Evolutionary conservation across 2,113 vertebrate genomes (phyloP).

Genomic region (Bothrops jararaca): DNA sequence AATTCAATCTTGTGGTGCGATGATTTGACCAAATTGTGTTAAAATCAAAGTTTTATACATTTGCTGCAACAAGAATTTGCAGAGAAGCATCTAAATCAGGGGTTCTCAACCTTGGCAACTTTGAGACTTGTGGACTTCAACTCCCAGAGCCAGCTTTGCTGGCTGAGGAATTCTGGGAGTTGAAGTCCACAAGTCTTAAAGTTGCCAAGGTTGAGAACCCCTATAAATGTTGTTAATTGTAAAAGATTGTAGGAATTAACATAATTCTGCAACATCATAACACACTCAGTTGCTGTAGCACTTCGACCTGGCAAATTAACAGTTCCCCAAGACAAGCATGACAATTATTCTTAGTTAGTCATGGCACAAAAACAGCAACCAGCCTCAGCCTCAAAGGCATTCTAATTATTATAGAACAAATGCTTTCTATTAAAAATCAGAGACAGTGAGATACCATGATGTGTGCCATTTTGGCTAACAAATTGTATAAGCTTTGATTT

Average conservation of each 20-base stretch:
- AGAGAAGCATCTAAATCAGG: background rate
- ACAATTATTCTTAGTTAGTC: slow-evolving; percentile 29
- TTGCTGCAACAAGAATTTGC: background rate
- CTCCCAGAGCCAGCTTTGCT: too few relatives aligned
- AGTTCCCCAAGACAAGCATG: slow-evolving; percentile 35
- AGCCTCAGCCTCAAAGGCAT: slow-evolving; percentile 18
- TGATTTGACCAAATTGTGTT: background rate
- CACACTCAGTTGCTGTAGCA: slow-evolving; percentile 29
- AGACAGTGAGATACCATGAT: slow-evolving; percentile 46
- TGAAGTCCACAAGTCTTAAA: too few relatives aligned
- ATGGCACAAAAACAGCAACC: slow-evolving; percentile 25
- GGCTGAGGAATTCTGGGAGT: too few relatives aligned
- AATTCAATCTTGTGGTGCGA: background rate
- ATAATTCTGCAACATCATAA: slow-evolving; percentile 24
- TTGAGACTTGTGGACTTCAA: too few relatives aligned
- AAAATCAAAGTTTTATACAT: background rate
- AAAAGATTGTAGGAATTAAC: background rate
- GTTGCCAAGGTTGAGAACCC: too few relatives aligned
- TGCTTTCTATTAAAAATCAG: slow-evolving; percentile 59
- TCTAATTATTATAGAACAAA: slow-evolving; percentile 51
- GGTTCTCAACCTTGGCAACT: too few relatives aligned
- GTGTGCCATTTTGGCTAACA: slow-evolving; percentile 46
- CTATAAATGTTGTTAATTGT: background rate
- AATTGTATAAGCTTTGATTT: slow-evolving; percentile 50
- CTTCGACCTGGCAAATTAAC: slow-evolving; percentile 25